phyloP scores from a whole-genome alignment of 2,113 vertebrate species.

The Heterotilapia buettikoferi region DNA sequence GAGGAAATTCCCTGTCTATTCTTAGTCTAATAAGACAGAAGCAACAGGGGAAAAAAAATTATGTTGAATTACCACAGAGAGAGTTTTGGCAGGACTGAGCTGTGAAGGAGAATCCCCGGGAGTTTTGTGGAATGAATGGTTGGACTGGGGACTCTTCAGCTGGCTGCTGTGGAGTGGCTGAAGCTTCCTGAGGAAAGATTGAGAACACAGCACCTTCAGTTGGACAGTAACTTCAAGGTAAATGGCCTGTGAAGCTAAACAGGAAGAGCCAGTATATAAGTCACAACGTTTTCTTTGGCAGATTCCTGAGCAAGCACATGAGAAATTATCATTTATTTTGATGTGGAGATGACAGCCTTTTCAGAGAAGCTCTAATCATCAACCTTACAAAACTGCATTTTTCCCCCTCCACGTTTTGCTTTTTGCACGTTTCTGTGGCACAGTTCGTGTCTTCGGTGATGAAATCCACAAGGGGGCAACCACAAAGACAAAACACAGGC shows the following conservation, averaged over 20 bases:
- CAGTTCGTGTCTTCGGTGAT: slow-evolving; percentile 23
- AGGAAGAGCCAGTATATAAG: not conserved
- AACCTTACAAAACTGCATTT: not conserved
- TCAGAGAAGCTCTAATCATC: not conserved
- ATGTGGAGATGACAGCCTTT: not conserved
- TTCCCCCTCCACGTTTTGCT: not conserved
- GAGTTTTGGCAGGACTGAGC: slow-evolving; percentile 73
- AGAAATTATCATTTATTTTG: not conserved
- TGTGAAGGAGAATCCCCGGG: slow-evolving; percentile 70
- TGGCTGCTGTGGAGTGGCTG: slow-evolving; percentile 68
- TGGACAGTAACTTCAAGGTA: not conserved
- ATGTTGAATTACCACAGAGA: slow-evolving; percentile 65
- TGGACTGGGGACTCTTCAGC: slow-evolving; percentile 70
- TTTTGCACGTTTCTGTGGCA: not conserved
- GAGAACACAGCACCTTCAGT: slow-evolving; percentile 38
- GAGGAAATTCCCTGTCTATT: not conserved
- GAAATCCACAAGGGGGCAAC: slow-evolving; percentile 14
- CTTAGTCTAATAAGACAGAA: not conserved
- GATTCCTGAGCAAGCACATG: not conserved
- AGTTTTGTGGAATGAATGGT: slow-evolving; percentile 70
- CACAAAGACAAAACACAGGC: slow-evolving; percentile 37
- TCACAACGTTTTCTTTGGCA: not conserved
- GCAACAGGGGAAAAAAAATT: not conserved
- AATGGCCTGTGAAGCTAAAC: slow-evolving; percentile 17
- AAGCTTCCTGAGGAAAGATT: slow-evolving; percentile 70